These are phyloP conservation scores for Pituophis catenifer DNA, from an alignment of 2,113 vertebrate genomes.

Conservation along the genomic window DNA sequence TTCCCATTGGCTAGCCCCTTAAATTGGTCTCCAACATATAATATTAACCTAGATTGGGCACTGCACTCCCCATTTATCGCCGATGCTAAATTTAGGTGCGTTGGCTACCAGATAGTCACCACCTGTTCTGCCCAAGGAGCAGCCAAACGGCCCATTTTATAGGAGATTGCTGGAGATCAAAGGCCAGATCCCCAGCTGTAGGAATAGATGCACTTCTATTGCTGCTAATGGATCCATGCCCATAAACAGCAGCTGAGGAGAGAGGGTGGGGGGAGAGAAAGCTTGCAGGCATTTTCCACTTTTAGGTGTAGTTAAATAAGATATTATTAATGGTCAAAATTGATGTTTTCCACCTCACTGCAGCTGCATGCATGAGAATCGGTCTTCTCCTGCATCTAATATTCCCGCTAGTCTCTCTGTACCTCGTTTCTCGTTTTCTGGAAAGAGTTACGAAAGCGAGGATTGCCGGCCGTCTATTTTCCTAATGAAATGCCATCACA, in stretches of 20 bases:
- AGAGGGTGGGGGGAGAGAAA: not conserved
- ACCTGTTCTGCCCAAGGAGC: slow-evolving; percentile 57
- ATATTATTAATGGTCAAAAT: not conserved
- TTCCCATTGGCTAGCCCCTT: slow-evolving; percentile 43
- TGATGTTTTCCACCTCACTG: not conserved
- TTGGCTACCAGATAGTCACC: slow-evolving; percentile 49
- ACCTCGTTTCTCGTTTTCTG: too few species aligned
- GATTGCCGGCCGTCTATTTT: not conserved
- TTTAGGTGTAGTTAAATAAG: slow-evolving; percentile 10
- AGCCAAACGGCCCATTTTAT: slow-evolving; percentile 52
- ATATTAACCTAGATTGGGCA: slow-evolving; percentile 45
- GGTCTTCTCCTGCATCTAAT: not conserved
- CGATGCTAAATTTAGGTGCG: slow-evolving; percentile 56
- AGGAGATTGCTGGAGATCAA: slow-evolving; percentile 49
- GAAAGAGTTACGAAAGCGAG: not conserved
- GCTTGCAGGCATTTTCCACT: not conserved
- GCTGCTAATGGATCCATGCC: not conserved
- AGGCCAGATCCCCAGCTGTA: slow-evolving; percentile 24
- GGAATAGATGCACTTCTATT: not conserved
- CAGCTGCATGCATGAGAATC: not conserved
- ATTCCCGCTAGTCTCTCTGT: not conserved
- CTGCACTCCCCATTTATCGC: slow-evolving; percentile 45
- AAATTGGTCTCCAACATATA: slow-evolving; percentile 45
- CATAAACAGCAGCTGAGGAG: not conserved
- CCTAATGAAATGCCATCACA: not conserved